Evolutionary conservation across 1,140 invertebrate genomes (phyloP), one percentile per base, ranked within the genome.

Genomic region (Oncopeltus fasciatus): DNA sequence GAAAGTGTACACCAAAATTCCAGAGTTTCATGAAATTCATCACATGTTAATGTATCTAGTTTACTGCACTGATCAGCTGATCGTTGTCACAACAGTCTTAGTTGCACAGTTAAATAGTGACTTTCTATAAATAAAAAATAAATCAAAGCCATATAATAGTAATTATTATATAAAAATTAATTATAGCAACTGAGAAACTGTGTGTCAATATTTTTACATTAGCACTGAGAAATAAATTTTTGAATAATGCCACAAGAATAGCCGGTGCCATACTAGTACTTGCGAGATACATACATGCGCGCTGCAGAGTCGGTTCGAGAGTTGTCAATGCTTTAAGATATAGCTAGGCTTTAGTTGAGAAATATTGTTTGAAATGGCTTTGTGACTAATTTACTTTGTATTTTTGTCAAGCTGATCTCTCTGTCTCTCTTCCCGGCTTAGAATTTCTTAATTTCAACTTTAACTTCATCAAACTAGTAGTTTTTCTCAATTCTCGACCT

Each of bases 271-370:
- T 46, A 9, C 44, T 1, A 46, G n/a, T 46, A 18, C 16, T n/a
- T 46, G 44, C 44, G 4, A 46, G 44, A 53, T n/a, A n/a, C n/a
- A 53, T 53, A 53, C 20, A 53, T 53, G 49, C 49, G 49, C 49
- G 49, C 49, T 53, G 49, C 21, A 20, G 21, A 46, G 44, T 20
- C 44, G 44, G 44, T 53, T 53, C 49, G 49, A 53, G 20, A 53
- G 49, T 53, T 53, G 49, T 53, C 49, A 53, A 53, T 53, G 18
- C 49, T 53, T 46, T n/a, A 46, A 20, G 21, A 20, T 46, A 46
- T 46, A n/a, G 21, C 44, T 46, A 20, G 44, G 21, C n/a, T 46
- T 46, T 46, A n/a, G 44, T n/a, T 20, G 44, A 46, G 44, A 20
- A n/a, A n/a, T n/a, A n/a, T n/a, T n/a, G n/a, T n/a, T n/a, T n/a